These are phyloP conservation scores for Parascotia fuliginaria DNA, from an alignment of 2,888 invertebrate genomes.

Conservation along the genomic window DNA sequence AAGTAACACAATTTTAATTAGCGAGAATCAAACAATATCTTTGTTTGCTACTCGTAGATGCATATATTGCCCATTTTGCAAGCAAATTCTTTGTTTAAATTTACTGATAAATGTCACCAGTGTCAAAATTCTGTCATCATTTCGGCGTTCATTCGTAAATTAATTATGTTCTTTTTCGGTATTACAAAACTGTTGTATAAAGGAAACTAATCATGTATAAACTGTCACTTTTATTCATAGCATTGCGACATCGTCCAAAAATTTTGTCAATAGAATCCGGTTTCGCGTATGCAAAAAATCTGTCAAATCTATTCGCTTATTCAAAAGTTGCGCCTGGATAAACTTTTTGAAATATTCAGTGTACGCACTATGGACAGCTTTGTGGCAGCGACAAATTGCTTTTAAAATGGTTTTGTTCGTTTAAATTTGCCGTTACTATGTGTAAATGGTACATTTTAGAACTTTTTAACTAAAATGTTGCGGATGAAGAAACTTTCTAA, in stretches of 20 bases:
- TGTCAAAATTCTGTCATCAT: background rate
- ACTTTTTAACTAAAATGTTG: conserved; percentile 1
- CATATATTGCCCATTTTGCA: background rate
- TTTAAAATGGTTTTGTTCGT: conserved; percentile 27
- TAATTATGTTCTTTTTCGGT: no score
- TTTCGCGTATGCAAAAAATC: conserved; percentile 19
- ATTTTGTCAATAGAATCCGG: conserved; percentile 18
- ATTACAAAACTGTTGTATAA: background rate
- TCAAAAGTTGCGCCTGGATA: conserved; percentile 50
- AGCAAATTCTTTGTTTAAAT: background rate
- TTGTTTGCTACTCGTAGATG: background rate
- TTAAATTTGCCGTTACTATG: conserved; percentile 20
- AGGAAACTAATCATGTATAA: background rate
- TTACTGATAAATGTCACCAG: no score
- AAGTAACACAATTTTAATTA: background rate
- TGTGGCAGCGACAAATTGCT: conserved; percentile 36
- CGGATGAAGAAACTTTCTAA: background rate
- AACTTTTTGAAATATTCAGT: conserved; percentile 44
- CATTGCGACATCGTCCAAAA: background rate
- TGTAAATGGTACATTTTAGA: conserved; percentile 1
- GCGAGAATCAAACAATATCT: background rate
- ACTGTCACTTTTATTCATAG: background rate
- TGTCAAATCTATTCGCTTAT: conserved; percentile 38
- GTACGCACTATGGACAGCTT: conserved; percentile 30
- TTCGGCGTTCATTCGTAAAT: background rate